A percentile compares a stretch with the other conserved stretches of the same genome.
These are phyloP conservation scores for Sprattus sprattus DNA, from an alignment of 2,113 vertebrate species.

Conservation along the genomic window DNA sequence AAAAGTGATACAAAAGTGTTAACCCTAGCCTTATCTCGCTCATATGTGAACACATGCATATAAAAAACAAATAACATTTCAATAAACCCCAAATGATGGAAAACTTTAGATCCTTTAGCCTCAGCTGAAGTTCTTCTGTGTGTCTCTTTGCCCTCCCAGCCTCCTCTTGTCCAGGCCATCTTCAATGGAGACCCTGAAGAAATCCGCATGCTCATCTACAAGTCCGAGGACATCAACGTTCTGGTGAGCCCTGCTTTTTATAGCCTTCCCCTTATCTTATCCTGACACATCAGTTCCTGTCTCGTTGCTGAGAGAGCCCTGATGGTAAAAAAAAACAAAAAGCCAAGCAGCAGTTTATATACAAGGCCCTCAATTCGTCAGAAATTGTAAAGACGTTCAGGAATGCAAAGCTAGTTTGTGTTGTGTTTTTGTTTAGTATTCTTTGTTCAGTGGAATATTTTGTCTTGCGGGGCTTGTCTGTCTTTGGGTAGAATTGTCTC, in stretches of 20 bases:
- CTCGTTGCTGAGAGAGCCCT: not conserved
- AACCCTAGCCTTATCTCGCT: not conserved
- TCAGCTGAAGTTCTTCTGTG: not conserved
- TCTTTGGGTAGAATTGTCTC: slow-evolving; percentile 19
- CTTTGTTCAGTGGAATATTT: slow-evolving; percentile 28
- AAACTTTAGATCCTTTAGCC: too few relatives aligned
- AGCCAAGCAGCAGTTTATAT: not conserved
- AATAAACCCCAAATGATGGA: too few relatives aligned
- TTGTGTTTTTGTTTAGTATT: slow-evolving; percentile 4
- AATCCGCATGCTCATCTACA: slow-evolving; percentile 93
- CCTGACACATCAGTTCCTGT: slow-evolving; percentile 38
- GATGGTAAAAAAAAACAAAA: not conserved
- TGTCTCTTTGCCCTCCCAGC: slow-evolving; percentile 69
- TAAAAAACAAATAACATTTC: not conserved
- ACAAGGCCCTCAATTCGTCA: not conserved
- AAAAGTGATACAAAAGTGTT: not conserved
- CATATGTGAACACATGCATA: not conserved
- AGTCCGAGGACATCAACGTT: slow-evolving; percentile 94
- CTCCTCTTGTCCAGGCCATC: slow-evolving; percentile 94
- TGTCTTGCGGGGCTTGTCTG: slow-evolving; percentile 27
- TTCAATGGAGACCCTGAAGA: slow-evolving; percentile 94
- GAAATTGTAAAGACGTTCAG: not conserved
- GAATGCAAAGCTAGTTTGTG: slow-evolving; percentile 3
- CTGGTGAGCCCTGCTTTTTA: slow-evolving; percentile 71
- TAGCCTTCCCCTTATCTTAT: slow-evolving; percentile 11